A percentile compares a stretch with the other conserved stretches of the same genome.
phyloP scores from a whole-genome alignment of 2,797 vertebrate species.

The Hyperoplus immaculatus region DNA sequence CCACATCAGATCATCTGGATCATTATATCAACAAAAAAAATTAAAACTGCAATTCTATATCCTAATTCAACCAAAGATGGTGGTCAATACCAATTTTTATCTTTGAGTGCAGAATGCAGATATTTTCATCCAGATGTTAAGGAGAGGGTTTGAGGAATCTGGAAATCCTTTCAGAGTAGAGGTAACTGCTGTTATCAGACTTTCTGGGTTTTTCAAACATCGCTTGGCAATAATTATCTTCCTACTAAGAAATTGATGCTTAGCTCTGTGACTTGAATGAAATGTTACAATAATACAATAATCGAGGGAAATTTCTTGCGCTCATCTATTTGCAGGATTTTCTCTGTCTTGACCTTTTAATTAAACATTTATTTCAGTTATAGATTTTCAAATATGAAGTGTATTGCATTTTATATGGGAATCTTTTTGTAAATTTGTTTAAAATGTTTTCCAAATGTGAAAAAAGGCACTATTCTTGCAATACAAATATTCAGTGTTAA shows the following conservation, averaged over 20 bases:
- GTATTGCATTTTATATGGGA: background rate
- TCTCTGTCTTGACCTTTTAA: background rate
- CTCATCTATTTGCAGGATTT: background rate
- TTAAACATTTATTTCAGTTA: background rate
- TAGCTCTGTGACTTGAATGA: background rate
- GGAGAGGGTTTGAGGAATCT: background rate
- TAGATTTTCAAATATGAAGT: background rate
- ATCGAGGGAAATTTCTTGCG: background rate
- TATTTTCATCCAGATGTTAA: background rate
- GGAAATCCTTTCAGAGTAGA: background rate
- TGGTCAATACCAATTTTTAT: background rate
- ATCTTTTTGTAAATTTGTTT: background rate
- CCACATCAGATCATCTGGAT: background rate
- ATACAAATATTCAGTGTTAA: background rate
- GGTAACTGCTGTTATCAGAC: background rate
- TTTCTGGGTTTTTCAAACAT: no score
- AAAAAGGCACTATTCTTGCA: background rate
- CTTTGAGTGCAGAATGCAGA: background rate
- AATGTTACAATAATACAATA: background rate
- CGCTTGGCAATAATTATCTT: background rate
- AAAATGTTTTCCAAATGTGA: background rate
- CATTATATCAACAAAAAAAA: background rate
- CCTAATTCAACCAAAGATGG: background rate
- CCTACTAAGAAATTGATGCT: background rate
- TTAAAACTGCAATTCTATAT: background rate